These are phyloP conservation scores for Geophilus truncorum DNA, from an alignment of 2,888 invertebrate genomes.

Conservation along the genomic window DNA sequence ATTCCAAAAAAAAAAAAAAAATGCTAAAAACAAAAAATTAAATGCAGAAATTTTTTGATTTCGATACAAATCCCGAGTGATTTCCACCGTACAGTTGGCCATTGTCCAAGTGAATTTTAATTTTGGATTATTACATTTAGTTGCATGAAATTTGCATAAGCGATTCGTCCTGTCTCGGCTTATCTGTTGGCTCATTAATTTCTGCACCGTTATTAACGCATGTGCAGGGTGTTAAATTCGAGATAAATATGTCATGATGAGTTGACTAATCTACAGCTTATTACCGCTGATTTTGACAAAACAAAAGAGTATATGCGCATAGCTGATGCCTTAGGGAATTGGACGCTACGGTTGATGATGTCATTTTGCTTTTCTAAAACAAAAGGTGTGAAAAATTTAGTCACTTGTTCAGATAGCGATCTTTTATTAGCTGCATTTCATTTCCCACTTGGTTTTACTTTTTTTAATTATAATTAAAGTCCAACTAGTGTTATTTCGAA, in stretches of 20 bases:
- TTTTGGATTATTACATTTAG: conserved; percentile 14
- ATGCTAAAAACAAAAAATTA: no score
- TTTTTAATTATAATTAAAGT: conserved; percentile 15
- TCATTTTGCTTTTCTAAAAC: background rate
- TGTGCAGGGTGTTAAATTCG: conserved; percentile 6
- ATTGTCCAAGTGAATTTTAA: conserved; percentile 13
- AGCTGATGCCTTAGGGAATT: background rate
- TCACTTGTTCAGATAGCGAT: background rate
- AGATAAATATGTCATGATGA: conserved; percentile 13
- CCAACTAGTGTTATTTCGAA: conserved; percentile 1
- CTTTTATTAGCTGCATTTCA: conserved; percentile 8
- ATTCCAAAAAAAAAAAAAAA: no score
- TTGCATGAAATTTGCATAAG: conserved; percentile 18
- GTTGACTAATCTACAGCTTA: conserved; percentile 12
- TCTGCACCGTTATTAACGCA: conserved; percentile 5
- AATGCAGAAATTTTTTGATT: no score
- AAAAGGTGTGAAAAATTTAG: background rate
- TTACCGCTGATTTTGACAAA: conserved; percentile 7
- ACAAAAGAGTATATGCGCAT: background rate
- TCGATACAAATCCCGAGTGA: background rate
- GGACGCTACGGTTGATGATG: background rate
- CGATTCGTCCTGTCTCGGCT: conserved; percentile 3
- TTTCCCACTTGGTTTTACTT: background rate
- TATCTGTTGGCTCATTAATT: conserved; percentile 13
- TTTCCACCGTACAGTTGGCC: background rate